Conservation (phyloP, 2,113 vertebrate genomes). For the Corythaeola cristata region DNA sequence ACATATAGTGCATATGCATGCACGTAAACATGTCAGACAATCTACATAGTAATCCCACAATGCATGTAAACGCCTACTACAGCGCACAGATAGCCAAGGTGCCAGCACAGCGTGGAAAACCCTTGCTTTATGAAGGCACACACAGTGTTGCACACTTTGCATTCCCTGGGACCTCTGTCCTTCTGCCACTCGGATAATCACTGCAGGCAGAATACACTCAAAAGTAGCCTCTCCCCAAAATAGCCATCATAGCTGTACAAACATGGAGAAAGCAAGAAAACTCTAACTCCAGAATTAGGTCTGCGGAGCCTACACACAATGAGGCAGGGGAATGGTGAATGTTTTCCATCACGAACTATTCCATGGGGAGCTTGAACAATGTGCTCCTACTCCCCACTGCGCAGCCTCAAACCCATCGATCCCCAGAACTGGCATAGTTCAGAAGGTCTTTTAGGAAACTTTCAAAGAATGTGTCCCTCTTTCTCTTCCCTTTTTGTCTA, state of each 20-base stretch:
- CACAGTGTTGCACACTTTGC: fast-evolving
- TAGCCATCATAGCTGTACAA: not conserved
- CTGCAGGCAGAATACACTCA: fast-evolving
- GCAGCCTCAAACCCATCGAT: not conserved
- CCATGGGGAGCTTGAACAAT: not conserved
- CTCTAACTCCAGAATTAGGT: not conserved
- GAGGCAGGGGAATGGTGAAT: not conserved
- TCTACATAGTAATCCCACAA: not conserved
- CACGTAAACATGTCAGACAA: not conserved
- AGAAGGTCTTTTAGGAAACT: not conserved
- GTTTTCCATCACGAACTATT: not conserved
- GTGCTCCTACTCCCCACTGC: not conserved
- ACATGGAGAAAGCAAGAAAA: not conserved
- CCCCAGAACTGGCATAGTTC: not conserved
- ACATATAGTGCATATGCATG: too few species aligned
- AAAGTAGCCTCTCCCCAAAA: not conserved
- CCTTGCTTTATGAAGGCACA: not conserved
- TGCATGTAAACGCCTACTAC: not conserved
- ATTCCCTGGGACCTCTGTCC: not conserved
- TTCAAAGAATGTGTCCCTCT: fast-evolving
- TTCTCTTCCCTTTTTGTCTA: not conserved
- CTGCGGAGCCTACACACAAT: not conserved
- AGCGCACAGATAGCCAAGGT: not conserved
- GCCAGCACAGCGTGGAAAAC: not conserved
- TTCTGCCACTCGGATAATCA: fast-evolving